These are phyloP conservation scores for Engystomops pustulosus DNA, from an alignment of 2,113 vertebrate genomes.

Conservation along the genomic window DNA sequence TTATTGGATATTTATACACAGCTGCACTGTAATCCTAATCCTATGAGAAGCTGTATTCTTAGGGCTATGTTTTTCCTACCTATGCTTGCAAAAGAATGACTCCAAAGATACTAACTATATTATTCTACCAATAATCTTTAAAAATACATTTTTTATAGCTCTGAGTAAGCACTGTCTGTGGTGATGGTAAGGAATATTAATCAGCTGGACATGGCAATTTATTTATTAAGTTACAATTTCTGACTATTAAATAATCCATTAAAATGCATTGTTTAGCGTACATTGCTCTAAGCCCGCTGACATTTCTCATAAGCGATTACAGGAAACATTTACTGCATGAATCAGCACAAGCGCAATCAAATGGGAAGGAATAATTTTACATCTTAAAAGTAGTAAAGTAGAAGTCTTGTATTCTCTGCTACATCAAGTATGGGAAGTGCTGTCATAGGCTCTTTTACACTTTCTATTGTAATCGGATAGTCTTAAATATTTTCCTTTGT, in stretches of 20 bases:
- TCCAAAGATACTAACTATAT: no score
- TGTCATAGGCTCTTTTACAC: neutral
- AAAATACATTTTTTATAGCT: no score
- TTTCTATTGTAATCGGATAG: neutral
- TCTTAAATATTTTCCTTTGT: neutral
- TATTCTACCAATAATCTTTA: no score
- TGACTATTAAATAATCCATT: constrained; percentile 11
- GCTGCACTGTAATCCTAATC: no score
- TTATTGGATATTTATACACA: no score
- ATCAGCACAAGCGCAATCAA: constrained; percentile 16
- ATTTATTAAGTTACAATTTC: constrained; percentile 30
- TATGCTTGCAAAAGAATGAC: no score
- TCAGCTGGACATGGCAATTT: neutral
- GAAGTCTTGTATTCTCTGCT: neutral
- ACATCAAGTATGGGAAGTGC: neutral
- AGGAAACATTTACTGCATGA: constrained; percentile 19
- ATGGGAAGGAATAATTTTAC: neutral
- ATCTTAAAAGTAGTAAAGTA: constrained; percentile 7
- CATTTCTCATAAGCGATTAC: constrained; percentile 23
- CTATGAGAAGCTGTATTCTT: no score
- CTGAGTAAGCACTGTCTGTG: neutral
- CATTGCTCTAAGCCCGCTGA: constrained; percentile 1
- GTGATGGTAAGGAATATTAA: neutral
- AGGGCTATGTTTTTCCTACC: no score
- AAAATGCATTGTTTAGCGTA: constrained; percentile 21